These are phyloP conservation scores for Scyliorhinus canicula DNA, from an alignment of 2,797 vertebrate species.

Conservation along the genomic window DNA sequence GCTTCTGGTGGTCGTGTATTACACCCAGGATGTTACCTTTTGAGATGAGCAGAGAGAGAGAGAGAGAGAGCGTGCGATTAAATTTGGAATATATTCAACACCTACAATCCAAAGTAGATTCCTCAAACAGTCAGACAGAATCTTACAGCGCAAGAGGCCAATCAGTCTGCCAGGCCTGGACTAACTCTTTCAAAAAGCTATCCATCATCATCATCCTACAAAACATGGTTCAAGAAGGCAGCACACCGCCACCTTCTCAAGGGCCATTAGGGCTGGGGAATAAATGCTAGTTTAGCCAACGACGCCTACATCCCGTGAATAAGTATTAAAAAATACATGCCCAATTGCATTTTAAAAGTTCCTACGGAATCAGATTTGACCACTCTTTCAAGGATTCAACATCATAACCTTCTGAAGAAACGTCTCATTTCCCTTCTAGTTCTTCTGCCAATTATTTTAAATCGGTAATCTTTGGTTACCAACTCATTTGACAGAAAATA, in stretches of 20 bases:
- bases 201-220: too few relatives aligned
- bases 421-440: neutral
- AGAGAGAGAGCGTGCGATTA: neutral
- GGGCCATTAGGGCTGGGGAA: too few relatives aligned
- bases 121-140: neutral
- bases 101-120: neutral
- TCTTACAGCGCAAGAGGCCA: neutral
- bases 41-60: slow-evolving; percentile 22
- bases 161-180: neutral
- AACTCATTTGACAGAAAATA: neutral
- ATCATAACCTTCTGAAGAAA: neutral
- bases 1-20: slow-evolving; percentile 83
- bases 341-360: neutral
- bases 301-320: too few relatives aligned
- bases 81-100: neutral
- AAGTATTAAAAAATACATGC: neutral
- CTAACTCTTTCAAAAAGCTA: neutral
- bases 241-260: too few relatives aligned
- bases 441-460: neutral
- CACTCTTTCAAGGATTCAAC: neutral
- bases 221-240: too few relatives aligned
- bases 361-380: neutral
- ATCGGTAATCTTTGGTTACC: neutral
- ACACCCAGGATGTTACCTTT: slow-evolving; percentile 94
- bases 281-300: too few relatives aligned